phyloP scores from a whole-genome alignment of 2,797 vertebrate species.

The Dendrocincla fuliginosa region DNA sequence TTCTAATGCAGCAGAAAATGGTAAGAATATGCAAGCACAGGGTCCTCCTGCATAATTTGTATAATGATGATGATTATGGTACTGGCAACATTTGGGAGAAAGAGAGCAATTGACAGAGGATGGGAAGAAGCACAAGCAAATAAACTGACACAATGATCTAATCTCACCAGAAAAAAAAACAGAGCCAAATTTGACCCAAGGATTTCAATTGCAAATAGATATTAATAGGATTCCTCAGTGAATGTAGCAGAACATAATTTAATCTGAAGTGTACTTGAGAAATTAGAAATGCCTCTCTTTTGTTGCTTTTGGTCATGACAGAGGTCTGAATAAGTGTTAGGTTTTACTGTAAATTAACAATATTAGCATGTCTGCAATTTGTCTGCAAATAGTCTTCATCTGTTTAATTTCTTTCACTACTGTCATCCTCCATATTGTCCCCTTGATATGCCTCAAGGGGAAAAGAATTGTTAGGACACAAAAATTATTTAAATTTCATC shows the following conservation, averaged over 20 bases:
- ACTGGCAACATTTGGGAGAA: slow-evolving; percentile 42
- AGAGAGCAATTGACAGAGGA: slow-evolving; percentile 24
- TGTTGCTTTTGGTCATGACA: slow-evolving; percentile 56
- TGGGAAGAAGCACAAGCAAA: slow-evolving; percentile 30
- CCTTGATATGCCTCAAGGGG: slow-evolving; percentile 46
- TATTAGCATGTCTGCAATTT: slow-evolving; percentile 41
- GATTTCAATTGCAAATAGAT: slow-evolving; percentile 43
- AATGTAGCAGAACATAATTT: slow-evolving; percentile 60
- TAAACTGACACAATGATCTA: slow-evolving; percentile 19
- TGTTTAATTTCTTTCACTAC: slow-evolving; percentile 58
- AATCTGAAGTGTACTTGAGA: slow-evolving; percentile 60
- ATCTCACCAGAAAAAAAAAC: slow-evolving; percentile 28
- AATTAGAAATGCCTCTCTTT: slow-evolving; percentile 62
- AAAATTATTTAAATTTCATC: slow-evolving; percentile 49
- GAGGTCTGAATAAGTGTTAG: slow-evolving; percentile 55
- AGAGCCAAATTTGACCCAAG: slow-evolving; percentile 34
- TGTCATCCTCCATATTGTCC: slow-evolving; percentile 25
- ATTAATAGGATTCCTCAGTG: slow-evolving; percentile 54
- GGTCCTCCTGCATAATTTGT: slow-evolving; percentile 8
- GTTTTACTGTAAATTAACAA: slow-evolving; percentile 71
- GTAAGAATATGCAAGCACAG: slow-evolving; percentile 33
- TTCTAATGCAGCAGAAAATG: slow-evolving; percentile 34
- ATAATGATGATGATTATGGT: slow-evolving; percentile 45
- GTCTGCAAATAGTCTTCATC: slow-evolving; percentile 54
- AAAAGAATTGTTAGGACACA: slow-evolving; percentile 44